Conservation (phyloP, 2,113 vertebrate species). For the Lucifuga dentata region DNA sequence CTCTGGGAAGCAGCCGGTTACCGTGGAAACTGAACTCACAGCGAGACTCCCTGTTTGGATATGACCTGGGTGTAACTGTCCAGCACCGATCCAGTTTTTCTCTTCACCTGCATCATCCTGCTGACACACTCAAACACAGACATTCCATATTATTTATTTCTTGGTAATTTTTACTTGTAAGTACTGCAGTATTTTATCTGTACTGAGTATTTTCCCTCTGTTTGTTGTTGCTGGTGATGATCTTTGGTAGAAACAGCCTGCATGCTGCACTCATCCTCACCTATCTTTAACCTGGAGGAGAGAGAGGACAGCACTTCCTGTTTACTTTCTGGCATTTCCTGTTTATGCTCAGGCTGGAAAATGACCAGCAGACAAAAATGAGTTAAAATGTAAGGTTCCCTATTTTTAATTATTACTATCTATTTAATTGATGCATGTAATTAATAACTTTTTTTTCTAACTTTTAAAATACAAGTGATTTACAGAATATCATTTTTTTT, state of each 20-base stretch:
- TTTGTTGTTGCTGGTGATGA: neutral
- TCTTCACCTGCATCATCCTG: slow-evolving; percentile 7
- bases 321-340: too few relatives aligned
- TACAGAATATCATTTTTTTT: too few relatives aligned
- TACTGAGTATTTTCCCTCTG: neutral
- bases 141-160: accelerated
- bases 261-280: neutral
- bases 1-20: neutral
- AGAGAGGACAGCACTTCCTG: too few relatives aligned
- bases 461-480: too few relatives aligned
- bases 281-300: neutral
- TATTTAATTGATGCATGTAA: too few relatives aligned
- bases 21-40: slow-evolving; percentile 46
- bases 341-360: too few relatives aligned
- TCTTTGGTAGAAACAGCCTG: neutral
- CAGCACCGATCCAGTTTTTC: accelerated
- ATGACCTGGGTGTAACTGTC: neutral
- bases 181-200: neutral
- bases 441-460: too few relatives aligned
- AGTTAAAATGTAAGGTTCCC: too few relatives aligned
- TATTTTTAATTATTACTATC: too few relatives aligned
- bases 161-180: too few relatives aligned
- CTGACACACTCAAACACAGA: neutral
- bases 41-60: slow-evolving; percentile 26
- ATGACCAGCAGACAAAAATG: too few relatives aligned